These are phyloP conservation scores for Danaus melanippus DNA, from an alignment of 1,140 invertebrate species.

Conservation along the genomic window DNA sequence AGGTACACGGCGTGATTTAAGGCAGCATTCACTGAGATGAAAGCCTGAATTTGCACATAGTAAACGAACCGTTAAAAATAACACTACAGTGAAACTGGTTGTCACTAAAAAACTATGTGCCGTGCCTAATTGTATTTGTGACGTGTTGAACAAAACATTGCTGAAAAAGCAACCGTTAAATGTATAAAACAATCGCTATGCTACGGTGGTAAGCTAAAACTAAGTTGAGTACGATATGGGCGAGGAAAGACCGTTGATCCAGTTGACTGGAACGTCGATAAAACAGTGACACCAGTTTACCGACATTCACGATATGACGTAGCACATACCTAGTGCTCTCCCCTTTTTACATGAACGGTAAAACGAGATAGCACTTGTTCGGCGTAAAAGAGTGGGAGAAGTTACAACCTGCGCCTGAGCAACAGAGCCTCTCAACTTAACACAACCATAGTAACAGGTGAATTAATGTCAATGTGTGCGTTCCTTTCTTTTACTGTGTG, in stretches of 20 bases:
- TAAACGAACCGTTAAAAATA: constrained; percentile 23
- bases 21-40: constrained; percentile 51
- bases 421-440: constrained; percentile 49
- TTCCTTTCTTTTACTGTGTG: constrained; percentile 34
- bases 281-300: constrained; percentile 55
- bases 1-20: constrained; percentile 60
- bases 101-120: constrained; percentile 37
- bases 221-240: constrained; percentile 59
- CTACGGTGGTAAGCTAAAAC: constrained; percentile 61
- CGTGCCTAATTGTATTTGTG: constrained; percentile 44
- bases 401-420: constrained; percentile 56
- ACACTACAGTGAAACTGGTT: constrained; percentile 28
- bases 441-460: constrained; percentile 62
- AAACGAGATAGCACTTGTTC: constrained; percentile 31
- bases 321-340: constrained; percentile 23
- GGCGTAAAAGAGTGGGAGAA: constrained; percentile 42
- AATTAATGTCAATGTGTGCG: constrained; percentile 52
- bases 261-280: constrained; percentile 50
- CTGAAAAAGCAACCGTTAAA: constrained; percentile 42
- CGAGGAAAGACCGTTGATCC: constrained; percentile 66
- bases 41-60: constrained; percentile 44
- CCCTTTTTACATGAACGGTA: constrained; percentile 21
- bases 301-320: constrained; percentile 38
- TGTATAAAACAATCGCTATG: constrained; percentile 50
- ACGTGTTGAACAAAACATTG: constrained; percentile 53